Percentiles rank a stretch among this genome's conserved stretches.
Conservation (phyloP, 2,888 invertebrate species). For the Oscheius sp. region DNA sequence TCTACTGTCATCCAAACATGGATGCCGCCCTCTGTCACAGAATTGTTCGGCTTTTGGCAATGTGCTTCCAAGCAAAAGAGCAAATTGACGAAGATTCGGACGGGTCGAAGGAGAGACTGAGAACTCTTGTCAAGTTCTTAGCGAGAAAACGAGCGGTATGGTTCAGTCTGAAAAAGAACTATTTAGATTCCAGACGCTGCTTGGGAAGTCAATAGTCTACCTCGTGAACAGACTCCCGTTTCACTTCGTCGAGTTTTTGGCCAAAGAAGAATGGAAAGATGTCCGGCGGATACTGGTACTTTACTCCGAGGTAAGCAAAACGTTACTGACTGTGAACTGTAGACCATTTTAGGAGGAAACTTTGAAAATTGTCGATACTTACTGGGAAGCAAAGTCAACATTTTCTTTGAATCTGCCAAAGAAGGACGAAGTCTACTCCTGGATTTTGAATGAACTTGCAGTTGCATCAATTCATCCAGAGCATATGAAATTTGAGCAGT, state of each 20-base stretch:
- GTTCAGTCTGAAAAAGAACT: no score
- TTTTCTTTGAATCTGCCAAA: neutral
- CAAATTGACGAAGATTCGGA: neutral
- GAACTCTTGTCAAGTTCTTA: neutral
- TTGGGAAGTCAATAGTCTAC: neutral
- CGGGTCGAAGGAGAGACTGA: neutral
- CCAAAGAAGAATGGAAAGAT: neutral
- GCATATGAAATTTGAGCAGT: neutral
- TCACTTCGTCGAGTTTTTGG: neutral
- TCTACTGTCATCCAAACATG: neutral
- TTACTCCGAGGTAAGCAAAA: neutral
- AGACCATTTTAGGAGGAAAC: neutral
- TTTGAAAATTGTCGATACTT: neutral
- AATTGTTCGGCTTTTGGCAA: constrained; percentile 2
- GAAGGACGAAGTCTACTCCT: neutral
- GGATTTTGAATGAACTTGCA: neutral
- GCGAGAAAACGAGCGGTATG: neutral
- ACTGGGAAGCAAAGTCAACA: neutral
- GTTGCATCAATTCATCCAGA: neutral
- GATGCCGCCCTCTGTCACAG: neutral
- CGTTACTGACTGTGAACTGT: neutral
- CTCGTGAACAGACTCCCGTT: neutral
- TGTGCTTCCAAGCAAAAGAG: neutral
- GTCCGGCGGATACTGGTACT: neutral
- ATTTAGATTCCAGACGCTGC: no score